Percentiles rank a stretch among this genome's conserved stretches.
Conservation (phyloP, 2,113 vertebrate species). For the Cichladusa arquata region DNA sequence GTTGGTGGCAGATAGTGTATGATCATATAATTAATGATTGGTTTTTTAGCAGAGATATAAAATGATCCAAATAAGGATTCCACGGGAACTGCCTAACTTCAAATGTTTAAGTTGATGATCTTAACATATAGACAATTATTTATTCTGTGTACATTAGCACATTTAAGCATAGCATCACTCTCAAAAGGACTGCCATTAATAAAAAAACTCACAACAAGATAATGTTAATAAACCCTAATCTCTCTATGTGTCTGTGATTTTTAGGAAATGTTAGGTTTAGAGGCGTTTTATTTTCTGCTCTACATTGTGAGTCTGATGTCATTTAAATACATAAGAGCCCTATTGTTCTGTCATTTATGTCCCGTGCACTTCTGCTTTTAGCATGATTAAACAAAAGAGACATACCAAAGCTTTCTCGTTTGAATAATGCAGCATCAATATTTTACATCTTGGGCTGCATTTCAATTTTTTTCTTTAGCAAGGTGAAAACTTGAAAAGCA, state of each 20-base stretch:
- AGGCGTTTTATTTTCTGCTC: conserved; percentile 56
- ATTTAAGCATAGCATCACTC: neutral
- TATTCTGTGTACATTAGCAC: neutral
- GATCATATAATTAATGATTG: neutral
- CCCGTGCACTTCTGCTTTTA: conserved; percentile 58
- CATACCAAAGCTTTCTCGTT: conserved; percentile 34
- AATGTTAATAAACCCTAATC: neutral
- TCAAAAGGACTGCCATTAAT: neutral
- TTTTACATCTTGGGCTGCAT: conserved; percentile 56
- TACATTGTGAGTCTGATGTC: conserved; percentile 41
- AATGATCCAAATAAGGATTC: neutral
- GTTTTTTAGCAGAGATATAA: neutral
- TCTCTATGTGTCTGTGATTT: neutral
- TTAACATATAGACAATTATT: neutral
- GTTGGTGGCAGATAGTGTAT: neutral
- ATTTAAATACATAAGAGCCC: conserved; percentile 54
- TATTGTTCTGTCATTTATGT: conserved; percentile 69
- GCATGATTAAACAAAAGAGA: conserved; percentile 63
- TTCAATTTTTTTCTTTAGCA: conserved; percentile 47
- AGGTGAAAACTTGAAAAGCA: conserved; percentile 10
- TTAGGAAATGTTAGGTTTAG: conserved; percentile 18
- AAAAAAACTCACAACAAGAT: neutral
- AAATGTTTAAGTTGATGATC: neutral
- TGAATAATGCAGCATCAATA: conserved; percentile 63
- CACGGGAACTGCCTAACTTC: neutral